Evolutionary conservation across 2,888 invertebrate species (phyloP).

Genomic region (Mimas tiliae): DNA sequence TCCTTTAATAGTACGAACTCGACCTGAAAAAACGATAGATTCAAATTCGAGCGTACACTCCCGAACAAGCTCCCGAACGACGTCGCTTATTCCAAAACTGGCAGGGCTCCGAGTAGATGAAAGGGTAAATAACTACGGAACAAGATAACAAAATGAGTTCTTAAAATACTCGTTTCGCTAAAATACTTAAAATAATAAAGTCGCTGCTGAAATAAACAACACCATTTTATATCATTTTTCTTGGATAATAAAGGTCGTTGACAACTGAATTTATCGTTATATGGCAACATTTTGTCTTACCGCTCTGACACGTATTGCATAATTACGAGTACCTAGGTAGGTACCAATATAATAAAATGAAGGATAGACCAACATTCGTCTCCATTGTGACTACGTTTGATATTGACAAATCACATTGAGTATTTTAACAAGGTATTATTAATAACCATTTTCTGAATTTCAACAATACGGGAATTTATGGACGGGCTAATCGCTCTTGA

Average conservation of each 20-base stretch:
- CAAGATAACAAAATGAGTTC: slow-evolving; percentile 24
- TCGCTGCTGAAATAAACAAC: slow-evolving; percentile 37
- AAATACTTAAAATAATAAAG: no score
- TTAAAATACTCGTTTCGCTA: slow-evolving; percentile 16
- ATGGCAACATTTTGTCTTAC: slow-evolving; percentile 50
- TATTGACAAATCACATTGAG: slow-evolving; percentile 61
- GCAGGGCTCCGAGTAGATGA: slow-evolving; percentile 14
- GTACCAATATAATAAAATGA: slow-evolving; percentile 54
- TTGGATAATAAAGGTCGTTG: slow-evolving; percentile 48
- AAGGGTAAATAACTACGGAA: slow-evolving; percentile 17
- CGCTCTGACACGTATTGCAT: slow-evolving; percentile 32
- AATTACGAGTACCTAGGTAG: no score
- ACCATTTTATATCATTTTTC: slow-evolving; percentile 49
- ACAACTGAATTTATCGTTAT: slow-evolving; percentile 54
- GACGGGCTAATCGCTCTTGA: slow-evolving; percentile 24
- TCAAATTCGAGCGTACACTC: slow-evolving; percentile 8
- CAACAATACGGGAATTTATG: slow-evolving; percentile 34
- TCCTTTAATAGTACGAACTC: background rate
- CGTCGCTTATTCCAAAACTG: slow-evolving; percentile 12
- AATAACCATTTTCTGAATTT: slow-evolving; percentile 44
- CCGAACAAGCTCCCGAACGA: background rate
- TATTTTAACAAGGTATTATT: slow-evolving; percentile 42
- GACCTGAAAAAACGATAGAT: slow-evolving; percentile 3
- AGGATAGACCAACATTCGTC: slow-evolving; percentile 62
- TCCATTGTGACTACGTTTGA: slow-evolving; percentile 61